These are phyloP conservation scores for Galendromus occidentalis DNA, from an alignment of 1,140 invertebrate species.

Conservation along the genomic window DNA sequence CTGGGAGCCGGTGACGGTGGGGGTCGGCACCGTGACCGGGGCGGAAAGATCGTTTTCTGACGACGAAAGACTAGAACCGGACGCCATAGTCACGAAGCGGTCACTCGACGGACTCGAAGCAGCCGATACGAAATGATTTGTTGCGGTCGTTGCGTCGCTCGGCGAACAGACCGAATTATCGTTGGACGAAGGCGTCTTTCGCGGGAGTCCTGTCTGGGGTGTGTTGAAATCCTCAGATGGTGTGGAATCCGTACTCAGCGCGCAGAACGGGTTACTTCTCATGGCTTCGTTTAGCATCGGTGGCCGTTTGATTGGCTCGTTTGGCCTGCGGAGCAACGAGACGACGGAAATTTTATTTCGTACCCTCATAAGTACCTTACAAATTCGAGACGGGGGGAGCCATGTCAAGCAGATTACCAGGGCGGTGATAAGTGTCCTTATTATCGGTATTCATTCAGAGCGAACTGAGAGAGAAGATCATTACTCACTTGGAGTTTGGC, in stretches of 20 bases:
- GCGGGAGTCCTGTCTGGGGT: neutral
- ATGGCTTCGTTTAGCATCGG: constrained; percentile 4
- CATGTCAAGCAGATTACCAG: too few relatives aligned
- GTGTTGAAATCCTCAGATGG: constrained; percentile 6
- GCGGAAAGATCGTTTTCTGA: constrained; percentile 3
- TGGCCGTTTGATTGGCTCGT: neutral
- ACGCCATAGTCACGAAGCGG: constrained; percentile 9
- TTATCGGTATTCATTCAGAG: too few relatives aligned
- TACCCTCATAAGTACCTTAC: too few relatives aligned
- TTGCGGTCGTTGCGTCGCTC: constrained; percentile 4
- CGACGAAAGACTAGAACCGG: constrained; percentile 5
- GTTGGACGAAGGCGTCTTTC: neutral
- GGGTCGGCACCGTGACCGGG: neutral
- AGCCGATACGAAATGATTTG: neutral
- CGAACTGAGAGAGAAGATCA: too few relatives aligned
- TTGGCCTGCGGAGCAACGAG: too few relatives aligned
- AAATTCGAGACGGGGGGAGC: too few relatives aligned
- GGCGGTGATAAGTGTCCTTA: too few relatives aligned
- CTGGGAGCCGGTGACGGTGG: neutral
- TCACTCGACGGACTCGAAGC: constrained; percentile 10
- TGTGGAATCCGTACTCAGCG: constrained; percentile 1
- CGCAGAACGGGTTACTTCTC: constrained; percentile 10
- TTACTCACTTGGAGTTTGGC: neutral
- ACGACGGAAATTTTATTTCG: too few relatives aligned
- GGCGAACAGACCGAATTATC: constrained; percentile 7